Conservation (phyloP, 2,797 vertebrate genomes). For the Spondyliosoma cantharus region DNA sequence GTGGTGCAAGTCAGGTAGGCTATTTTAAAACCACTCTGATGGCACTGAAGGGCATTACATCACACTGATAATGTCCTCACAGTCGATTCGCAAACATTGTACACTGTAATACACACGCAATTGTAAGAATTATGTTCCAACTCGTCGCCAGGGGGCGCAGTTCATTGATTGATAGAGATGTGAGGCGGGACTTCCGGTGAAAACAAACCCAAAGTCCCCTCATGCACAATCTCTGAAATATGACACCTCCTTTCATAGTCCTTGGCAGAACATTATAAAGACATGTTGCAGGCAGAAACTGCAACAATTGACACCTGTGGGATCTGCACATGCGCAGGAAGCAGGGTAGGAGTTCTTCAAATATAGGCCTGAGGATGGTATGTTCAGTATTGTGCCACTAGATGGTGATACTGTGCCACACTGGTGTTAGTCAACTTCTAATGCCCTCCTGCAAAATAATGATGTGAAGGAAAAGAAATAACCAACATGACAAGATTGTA, state of each 20-base stretch:
- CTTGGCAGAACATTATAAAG: not conserved
- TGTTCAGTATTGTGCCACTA: slow-evolving; percentile 40
- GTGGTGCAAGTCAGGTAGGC: not conserved
- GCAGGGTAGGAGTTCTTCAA: not conserved
- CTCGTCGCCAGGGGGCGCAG: not conserved
- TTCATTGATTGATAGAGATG: not conserved
- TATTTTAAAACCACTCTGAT: slow-evolving; percentile 1
- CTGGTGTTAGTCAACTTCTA: not conserved
- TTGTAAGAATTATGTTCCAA: not conserved
- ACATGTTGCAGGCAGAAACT: not conserved
- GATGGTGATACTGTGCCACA: slow-evolving; percentile 59
- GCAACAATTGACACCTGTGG: not conserved
- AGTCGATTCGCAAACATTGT: not conserved
- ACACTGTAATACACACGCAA: not conserved
- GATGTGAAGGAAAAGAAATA: not conserved
- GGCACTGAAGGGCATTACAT: not conserved
- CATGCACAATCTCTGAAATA: not conserved
- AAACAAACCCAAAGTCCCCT: not conserved
- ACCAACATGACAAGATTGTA: not conserved
- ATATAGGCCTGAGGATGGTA: not conserved
- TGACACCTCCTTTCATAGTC: not conserved
- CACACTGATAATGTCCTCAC: not conserved
- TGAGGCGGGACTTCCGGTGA: slow-evolving; percentile 16
- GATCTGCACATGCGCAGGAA: not conserved
- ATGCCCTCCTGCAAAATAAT: not conserved